These are phyloP conservation scores for Leptoclinus maculatus DNA, from an alignment of 2,797 vertebrate genomes.

Conservation along the genomic window DNA sequence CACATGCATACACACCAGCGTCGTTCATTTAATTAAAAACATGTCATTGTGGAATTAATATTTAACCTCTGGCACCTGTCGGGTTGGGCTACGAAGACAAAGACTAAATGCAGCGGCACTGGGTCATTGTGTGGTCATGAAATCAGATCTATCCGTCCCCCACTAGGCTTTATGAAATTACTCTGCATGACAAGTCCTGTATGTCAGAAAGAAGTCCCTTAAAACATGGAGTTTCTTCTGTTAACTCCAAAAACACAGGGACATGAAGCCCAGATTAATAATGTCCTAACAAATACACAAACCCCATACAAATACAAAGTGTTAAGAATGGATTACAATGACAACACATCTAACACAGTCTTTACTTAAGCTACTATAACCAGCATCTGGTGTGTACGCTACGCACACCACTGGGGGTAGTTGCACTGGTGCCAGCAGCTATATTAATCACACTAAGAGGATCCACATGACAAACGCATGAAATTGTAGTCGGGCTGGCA, in stretches of 20 bases:
- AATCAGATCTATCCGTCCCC: constrained; percentile 75
- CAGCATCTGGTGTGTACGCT: constrained; percentile 46
- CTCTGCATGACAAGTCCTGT: constrained; percentile 37
- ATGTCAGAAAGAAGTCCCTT: background rate
- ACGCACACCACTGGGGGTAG: constrained; percentile 20
- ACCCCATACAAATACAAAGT: background rate
- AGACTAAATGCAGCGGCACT: constrained; percentile 58
- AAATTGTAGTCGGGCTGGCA: constrained; percentile 60
- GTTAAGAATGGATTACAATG: constrained; percentile 7
- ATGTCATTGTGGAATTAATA: constrained; percentile 86
- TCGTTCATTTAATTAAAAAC: constrained; percentile 84
- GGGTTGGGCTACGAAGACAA: constrained; percentile 71
- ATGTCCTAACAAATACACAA: constrained; percentile 13
- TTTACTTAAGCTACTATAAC: constrained; percentile 35
- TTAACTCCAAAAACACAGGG: constrained; percentile 23
- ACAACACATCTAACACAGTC: constrained; percentile 15
- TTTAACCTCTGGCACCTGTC: constrained; percentile 85
- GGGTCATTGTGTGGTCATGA: constrained; percentile 82
- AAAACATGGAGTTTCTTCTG: constrained; percentile 32
- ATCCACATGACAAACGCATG: constrained; percentile 52
- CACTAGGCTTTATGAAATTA: constrained; percentile 66
- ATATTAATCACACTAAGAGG: constrained; percentile 65
- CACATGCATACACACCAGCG: constrained; percentile 66
- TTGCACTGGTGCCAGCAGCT: constrained; percentile 43
- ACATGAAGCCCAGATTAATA: background rate